Base-by-base conservation (phyloP, 2,888 invertebrate species). In the Cynaeus angustus region DNA sequence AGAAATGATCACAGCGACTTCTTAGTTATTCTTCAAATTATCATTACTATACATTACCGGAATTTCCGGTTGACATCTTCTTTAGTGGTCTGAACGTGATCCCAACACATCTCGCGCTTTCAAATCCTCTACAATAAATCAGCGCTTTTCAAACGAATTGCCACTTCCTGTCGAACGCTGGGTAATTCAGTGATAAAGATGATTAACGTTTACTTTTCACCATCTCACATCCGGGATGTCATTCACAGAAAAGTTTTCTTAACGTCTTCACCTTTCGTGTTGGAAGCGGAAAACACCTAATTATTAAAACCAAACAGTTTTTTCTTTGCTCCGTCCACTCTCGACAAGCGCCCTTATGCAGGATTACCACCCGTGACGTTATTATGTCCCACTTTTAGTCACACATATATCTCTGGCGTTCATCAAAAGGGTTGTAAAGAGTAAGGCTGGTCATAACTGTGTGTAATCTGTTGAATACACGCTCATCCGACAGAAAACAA, bases 401-500 rank as follows among this genome's bases (percentile, higher is more conserved):
- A n/a, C 41, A 33, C 4, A n/a, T 37, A 37, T 37, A 37, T 37
- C 12, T 43, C 6, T 6, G 10, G 12, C 46, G 46, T 46, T 46
- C 13, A 46, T 46, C 46, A 16, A 46, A 46, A 46, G 46, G 46
- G 46, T 46, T 46, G 21, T 14, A 46, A 46, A 46, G 46, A 16
- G 46, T 21, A 16, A 46, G 46, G 21, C 14, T 14, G 46, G 46
- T 46, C 46, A 46, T 46, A 16, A 14, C 16, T 7, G 46, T 7
- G 46, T 46, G 46, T 46, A 46, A 46, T 46, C 46, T 46, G 46
- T 46, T 21, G 46, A 46, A 9, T 46, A 46, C 46, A 46, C 46
- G 7, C 46, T 16, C 46, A 16, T 14, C 21, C 46, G 8, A 16
- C 46, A 16, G 16, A 16, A 46, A 46, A 46, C 46, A 46, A 46